A percentile compares a stretch with the other conserved stretches of the same genome.
Conservation (phyloP, 2,888 invertebrate species). For the Lordiphosa andalusiaca region DNA sequence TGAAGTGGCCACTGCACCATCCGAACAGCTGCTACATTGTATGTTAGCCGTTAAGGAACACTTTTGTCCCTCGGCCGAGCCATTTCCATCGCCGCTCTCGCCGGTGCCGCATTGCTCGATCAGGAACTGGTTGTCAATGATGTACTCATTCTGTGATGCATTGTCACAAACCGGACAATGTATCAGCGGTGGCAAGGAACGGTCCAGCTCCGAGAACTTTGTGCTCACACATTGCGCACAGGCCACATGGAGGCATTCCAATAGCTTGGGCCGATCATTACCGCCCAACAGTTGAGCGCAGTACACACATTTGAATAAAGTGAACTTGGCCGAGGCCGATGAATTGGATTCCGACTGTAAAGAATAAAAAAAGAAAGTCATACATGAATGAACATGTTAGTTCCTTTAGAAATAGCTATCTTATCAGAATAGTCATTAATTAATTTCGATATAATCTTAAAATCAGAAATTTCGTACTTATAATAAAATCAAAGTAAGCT, state of each 20-base stretch:
- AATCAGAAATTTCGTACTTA: too few species aligned
- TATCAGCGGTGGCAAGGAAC: constrained; percentile 78
- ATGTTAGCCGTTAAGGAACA: constrained; percentile 65
- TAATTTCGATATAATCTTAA: too few species aligned
- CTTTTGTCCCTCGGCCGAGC: constrained; percentile 56
- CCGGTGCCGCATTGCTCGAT: constrained; percentile 82
- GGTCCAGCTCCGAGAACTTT: constrained; percentile 82
- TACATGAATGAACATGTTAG: too few species aligned
- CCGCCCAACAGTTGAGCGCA: constrained; percentile 82
- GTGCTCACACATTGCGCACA: constrained; percentile 88
- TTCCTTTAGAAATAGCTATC: too few species aligned
- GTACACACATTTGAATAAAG: constrained; percentile 82
- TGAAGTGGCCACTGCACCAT: constrained; percentile 89
- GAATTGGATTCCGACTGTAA: constrained; percentile 77
- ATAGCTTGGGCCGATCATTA: constrained; percentile 87
- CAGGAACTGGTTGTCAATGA: constrained; percentile 92
- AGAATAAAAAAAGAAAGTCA: constrained; percentile 6
- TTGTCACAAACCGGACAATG: constrained; percentile 88
- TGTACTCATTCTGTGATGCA: constrained; percentile 85
- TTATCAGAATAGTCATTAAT: too few species aligned
- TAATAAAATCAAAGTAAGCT: too few species aligned
- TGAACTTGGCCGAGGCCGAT: constrained; percentile 77
- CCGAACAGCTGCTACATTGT: constrained; percentile 93
- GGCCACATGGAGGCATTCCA: constrained; percentile 93
- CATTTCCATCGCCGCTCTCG: constrained; percentile 63